Conservation (phyloP, 2,888 invertebrate species). For the Polylopha cassiicola region DNA sequence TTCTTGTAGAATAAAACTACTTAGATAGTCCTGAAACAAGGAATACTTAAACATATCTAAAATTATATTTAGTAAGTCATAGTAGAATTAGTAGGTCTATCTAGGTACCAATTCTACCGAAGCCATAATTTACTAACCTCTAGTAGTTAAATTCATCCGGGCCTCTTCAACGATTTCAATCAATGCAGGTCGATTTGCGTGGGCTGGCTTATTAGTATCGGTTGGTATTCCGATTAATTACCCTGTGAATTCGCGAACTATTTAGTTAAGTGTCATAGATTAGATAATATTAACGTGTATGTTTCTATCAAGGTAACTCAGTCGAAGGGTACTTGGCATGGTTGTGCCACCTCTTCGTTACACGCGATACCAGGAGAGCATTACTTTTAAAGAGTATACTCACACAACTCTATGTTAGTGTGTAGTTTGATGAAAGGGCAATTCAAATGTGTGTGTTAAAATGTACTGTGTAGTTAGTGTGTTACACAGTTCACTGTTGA, state of each 20-base stretch:
- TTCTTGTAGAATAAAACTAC: no score
- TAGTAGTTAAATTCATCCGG: conserved; percentile 76
- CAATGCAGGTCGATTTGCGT: conserved; percentile 66
- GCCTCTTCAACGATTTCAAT: conserved; percentile 60
- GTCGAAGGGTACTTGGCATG: conserved; percentile 47
- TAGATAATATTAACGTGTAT: conserved; percentile 41
- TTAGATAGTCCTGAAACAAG: no score
- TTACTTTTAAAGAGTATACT: conserved; percentile 37
- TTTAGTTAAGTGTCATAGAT: conserved; percentile 63
- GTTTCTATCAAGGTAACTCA: conserved; percentile 49
- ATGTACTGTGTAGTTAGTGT: conserved; percentile 6
- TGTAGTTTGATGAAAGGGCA: conserved; percentile 32
- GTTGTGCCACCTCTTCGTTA: conserved; percentile 62
- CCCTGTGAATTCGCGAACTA: conserved; percentile 70
- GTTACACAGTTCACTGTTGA: no score
- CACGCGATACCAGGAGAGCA: conserved; percentile 59
- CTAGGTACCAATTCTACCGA: conserved; percentile 6
- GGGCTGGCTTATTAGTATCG: conserved; percentile 67
- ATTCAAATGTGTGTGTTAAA: conserved; percentile 14
- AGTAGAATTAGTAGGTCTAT: not conserved
- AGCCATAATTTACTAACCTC: conserved; percentile 48
- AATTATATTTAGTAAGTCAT: conserved; percentile 10
- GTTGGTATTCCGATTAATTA: conserved; percentile 71
- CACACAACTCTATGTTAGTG: conserved; percentile 34
- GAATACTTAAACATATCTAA: no score